Evolutionary conservation across 2,888 invertebrate genomes (phyloP).

Genomic region (Byasa hedistus): DNA sequence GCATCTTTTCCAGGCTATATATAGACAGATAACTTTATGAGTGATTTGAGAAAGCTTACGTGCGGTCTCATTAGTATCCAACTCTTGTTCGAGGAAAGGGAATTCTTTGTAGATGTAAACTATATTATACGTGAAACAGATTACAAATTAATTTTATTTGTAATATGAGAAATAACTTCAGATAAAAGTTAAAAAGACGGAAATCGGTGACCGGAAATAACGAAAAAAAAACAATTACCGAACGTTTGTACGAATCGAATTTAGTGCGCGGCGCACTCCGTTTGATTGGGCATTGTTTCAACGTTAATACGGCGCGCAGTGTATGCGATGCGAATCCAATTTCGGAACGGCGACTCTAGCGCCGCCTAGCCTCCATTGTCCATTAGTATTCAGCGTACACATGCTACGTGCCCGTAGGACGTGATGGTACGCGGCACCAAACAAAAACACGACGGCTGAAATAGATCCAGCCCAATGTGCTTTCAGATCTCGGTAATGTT

Average conservation of each 20-base stretch:
- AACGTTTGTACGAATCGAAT: conserved; percentile 28
- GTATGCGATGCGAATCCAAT: conserved; percentile 66
- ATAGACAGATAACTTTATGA: no score
- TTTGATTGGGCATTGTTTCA: conserved; percentile 74
- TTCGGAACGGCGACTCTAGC: conserved; percentile 55
- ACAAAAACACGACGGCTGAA: conserved; percentile 61
- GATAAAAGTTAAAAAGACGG: neutral
- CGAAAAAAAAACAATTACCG: conserved; percentile 26
- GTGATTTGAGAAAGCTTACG: no score
- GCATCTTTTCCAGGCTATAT: no score
- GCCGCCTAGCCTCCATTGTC: conserved; percentile 47
- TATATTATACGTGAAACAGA: neutral
- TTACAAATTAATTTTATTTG: neutral
- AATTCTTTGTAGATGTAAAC: neutral
- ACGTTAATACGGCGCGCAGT: conserved; percentile 56
- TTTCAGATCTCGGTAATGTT: conserved; percentile 36
- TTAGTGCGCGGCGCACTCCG: conserved; percentile 42
- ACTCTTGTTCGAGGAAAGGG: no score
- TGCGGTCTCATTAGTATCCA: no score
- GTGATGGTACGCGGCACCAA: conserved; percentile 61
- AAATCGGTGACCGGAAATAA: conserved; percentile 4
- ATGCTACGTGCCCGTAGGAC: conserved; percentile 58
- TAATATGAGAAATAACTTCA: neutral
- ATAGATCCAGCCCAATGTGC: conserved; percentile 47
- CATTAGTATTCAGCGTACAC: conserved; percentile 61